Conservation (phyloP, 1,140 invertebrate species). For the Caenorhabditis elegans region WBcel235 BX284604.4:9423501-9424000, state of each 20-base stretch:
- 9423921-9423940: background rate
- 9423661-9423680: background rate
- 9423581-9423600: too few species aligned
- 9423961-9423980: background rate
- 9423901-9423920: background rate
- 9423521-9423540: background rate
- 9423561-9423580: too few species aligned
- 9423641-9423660: background rate
- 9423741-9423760: too few species aligned
- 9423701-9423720: background rate
- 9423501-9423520: background rate
- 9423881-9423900: background rate
- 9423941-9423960: background rate
- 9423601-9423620: background rate
- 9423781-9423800: background rate
- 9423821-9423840: background rate
- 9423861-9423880: background rate
- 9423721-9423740: background rate
- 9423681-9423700: background rate
- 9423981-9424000: background rate
- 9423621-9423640: background rate
- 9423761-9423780: too few species aligned
- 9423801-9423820: background rate
- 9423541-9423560: background rate
- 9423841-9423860: background rate